Base-by-base conservation (phyloP, 2,888 invertebrate species). In the Lamproptera curius region DNA sequence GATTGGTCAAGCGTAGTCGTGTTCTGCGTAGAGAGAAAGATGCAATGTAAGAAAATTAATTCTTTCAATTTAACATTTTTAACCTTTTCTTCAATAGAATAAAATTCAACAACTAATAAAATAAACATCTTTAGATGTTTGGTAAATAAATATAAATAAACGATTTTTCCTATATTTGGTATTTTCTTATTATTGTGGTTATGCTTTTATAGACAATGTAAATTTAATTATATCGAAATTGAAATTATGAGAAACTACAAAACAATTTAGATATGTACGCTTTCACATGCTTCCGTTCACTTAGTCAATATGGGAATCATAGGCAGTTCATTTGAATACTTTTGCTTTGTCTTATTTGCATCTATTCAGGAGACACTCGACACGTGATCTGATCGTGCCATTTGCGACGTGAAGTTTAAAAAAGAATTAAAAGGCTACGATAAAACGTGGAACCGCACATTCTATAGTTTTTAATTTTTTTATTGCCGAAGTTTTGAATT, bases 261-360 rank as follows among this genome's bases (percentile, higher is more conserved):
- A 28, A n/a, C 9, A 28, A 28, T 10, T 23, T 23, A 28, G 10
- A 10, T 10, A 28, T 8, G 9, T 28, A 10, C 10, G 28, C n/a
- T 28, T n/a, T 9, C 9, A 10, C 5, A 4, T 41, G n/a, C 33
- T 31, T 42, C 34, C 20, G 2, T 3, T 15, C 35, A 1, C 36
- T 28, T 35, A 46, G 35, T 36, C 26, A 17, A 16, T 11, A 20
- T 13, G 6, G 37, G 10, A 31, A 31, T 34, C n/a, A 37, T 38
- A 42, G 37, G 37, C 28, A n/a, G 16, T 34, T 39, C 13, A 48
- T 48, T 48, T 48, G 39, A 48, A 48, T 48, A 43, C 48, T 43
- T 48, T 48, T 48, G 43, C 35, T 48, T 39, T 11, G 15, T 39
- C 33, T 43, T 34, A 43, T 48, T 48, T 48, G 42, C 39, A 48